phyloP scores from a whole-genome alignment of 1,140 invertebrate genomes.

The Catajapyx aquilonaris region DNA sequence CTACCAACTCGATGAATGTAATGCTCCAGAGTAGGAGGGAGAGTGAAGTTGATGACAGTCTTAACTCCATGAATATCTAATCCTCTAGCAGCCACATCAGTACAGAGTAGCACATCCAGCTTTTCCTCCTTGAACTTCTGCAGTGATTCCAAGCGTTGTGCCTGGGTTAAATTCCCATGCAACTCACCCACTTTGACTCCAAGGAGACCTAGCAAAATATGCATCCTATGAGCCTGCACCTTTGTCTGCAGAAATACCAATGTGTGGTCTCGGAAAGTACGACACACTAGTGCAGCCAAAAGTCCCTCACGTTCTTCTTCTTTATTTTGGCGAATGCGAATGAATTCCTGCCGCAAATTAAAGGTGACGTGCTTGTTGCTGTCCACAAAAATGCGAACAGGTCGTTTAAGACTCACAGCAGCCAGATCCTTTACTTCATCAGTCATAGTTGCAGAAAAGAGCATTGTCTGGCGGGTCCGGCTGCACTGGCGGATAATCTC shows the following conservation, averaged over 20 bases:
- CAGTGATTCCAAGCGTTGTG: constrained; percentile 72
- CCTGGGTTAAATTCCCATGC: constrained; percentile 86
- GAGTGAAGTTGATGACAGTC: constrained; percentile 90
- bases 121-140: constrained; percentile 70
- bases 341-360: constrained; percentile 89
- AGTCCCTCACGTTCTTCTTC: constrained; percentile 83
- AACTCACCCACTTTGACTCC: constrained; percentile 74
- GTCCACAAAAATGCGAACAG: constrained; percentile 85
- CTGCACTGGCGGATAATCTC: constrained; percentile 83
- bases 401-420: constrained; percentile 70
- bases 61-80: constrained; percentile 90
- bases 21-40: constrained; percentile 83
- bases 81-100: constrained; percentile 89
- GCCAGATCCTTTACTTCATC: constrained; percentile 87
- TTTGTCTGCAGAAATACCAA: constrained; percentile 96
- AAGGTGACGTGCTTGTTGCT: constrained; percentile 89
- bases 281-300: constrained; percentile 67
- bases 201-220: constrained; percentile 72
- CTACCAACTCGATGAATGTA: constrained; percentile 90
- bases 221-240: constrained; percentile 74
- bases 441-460: constrained; percentile 98
- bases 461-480: constrained; percentile 81
- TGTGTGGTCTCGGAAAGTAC: constrained; percentile 77
- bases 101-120: constrained; percentile 81
- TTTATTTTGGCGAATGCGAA: constrained; percentile 52